Evolutionary conservation across 1,140 invertebrate genomes (phyloP).

Genomic region (Chironomus striatipennis): DNA sequence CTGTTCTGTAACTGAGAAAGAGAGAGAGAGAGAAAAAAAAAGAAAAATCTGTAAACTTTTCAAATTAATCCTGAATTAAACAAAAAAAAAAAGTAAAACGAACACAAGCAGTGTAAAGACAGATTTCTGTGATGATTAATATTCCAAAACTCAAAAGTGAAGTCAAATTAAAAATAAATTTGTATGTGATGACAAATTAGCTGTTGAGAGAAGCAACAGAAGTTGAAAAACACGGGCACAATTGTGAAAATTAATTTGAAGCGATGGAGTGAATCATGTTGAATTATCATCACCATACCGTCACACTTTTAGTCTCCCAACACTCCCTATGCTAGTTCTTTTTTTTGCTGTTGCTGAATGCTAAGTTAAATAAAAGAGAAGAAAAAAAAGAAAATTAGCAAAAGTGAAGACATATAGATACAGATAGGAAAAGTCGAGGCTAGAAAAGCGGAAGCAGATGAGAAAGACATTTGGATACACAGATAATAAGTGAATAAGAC

Average conservation of each 20-base stretch:
- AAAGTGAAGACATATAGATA: background rate
- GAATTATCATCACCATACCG: background rate
- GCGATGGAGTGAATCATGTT: constrained; percentile 11
- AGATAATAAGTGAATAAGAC: background rate
- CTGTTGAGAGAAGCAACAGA: background rate
- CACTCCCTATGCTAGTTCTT: too few species aligned
- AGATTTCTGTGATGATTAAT: constrained; percentile 4
- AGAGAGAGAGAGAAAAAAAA: too few species aligned
- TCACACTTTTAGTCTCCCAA: too few species aligned
- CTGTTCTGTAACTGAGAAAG: background rate
- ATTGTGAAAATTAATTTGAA: background rate
- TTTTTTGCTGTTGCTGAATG: too few species aligned
- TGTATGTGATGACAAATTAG: background rate
- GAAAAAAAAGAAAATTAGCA: background rate
- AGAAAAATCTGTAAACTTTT: background rate
- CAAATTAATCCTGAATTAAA: background rate
- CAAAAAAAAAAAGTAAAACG: background rate
- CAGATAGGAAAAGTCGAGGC: background rate
- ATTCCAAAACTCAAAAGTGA: background rate
- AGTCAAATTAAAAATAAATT: constrained; percentile 10
- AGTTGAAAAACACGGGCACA: too few species aligned
- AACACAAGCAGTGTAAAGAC: background rate
- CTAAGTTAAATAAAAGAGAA: background rate
- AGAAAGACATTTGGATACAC: background rate
- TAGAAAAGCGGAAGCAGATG: background rate